Base-by-base conservation (phyloP, 2,113 vertebrate species). In the Triplophysa dalaica region DNA sequence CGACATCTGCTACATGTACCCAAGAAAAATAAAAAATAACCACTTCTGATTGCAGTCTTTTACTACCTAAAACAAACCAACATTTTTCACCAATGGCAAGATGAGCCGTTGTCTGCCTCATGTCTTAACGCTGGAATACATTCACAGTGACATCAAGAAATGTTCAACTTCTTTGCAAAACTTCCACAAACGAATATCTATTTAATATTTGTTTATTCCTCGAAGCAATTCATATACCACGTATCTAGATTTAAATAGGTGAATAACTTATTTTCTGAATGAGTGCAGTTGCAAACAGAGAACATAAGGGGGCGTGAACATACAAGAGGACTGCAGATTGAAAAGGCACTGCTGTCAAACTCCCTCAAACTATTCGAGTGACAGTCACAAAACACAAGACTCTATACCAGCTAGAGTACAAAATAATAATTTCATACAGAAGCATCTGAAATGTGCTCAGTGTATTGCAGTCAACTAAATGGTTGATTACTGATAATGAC, bases 241-340 rank as follows among this genome's bases (percentile, higher is more conserved):
- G 16, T 29, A 41, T 75, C 21, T 14, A 10, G 26, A n/a, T 22
- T 38, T n/a, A 48, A 63, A 48, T 17, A 21, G 72, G 21, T 74
- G 56, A 75, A 70, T 77, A 43, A 68, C 70, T 48, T 54, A 21
- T 70, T n/a, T 70, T 16, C 24, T 43, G 24, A 29, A 17, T 65
- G 68, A 61, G 73, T 74, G 82, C 75, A 73, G 77, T 80, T 63
- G 26, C 43, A 60, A 17, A 67, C 19, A 56, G 38, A 26, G 56
- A 77, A 81, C 92, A 90, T 84, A 81, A 91, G 91, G 81, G 85
- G 90, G 89, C 26, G 77, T 85, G 86, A 79, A 63, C 63, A 69
- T 26, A 56, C 21, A 79, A 52, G 14, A 38, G 64, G 76, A 75
- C 79, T 78, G 77, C 80, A 65, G 81, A 73, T 58, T 73, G 81